These are phyloP conservation scores for Agrotis puta DNA, from an alignment of 2,888 invertebrate species.

Conservation along the genomic window DNA sequence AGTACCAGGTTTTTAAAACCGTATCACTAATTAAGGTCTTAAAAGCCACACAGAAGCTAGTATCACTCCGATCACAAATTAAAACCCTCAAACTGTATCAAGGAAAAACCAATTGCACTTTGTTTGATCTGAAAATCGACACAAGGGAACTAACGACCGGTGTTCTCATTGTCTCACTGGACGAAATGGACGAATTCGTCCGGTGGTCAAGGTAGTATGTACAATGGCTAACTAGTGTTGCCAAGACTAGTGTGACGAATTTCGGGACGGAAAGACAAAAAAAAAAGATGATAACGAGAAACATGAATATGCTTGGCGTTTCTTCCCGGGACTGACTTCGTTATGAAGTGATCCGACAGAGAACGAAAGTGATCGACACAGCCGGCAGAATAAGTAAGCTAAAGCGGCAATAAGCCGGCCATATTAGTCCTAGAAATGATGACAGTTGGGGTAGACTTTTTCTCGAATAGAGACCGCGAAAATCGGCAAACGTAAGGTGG, in stretches of 20 bases:
- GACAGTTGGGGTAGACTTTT: no score
- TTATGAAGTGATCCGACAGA: no score
- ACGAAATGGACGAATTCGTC: slow-evolving; percentile 11
- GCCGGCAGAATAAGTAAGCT: no score
- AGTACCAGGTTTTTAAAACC: background rate
- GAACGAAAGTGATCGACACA: no score
- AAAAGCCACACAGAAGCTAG: background rate
- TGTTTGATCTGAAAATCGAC: slow-evolving; percentile 30
- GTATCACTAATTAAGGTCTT: background rate
- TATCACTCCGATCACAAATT: background rate
- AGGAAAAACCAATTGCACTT: slow-evolving; percentile 17
- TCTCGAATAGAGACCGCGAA: no score
- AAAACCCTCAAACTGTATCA: background rate
- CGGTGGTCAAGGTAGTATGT: slow-evolving; percentile 23
- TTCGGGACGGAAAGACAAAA: background rate
- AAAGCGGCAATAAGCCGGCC: no score
- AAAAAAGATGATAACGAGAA: background rate
- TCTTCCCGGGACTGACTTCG: no score
- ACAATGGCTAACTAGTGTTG: slow-evolving; percentile 18
- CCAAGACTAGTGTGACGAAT: background rate
- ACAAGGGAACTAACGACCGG: background rate
- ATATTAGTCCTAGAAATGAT: no score
- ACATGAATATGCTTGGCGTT: no score
- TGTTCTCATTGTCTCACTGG: slow-evolving; percentile 6
- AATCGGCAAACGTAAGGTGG: no score